A percentile compares a stretch with the other conserved stretches of the same genome.
Evolutionary conservation across 2,113 vertebrate species (phyloP).

Genomic region (Thamnophis sirtalis): DNA sequence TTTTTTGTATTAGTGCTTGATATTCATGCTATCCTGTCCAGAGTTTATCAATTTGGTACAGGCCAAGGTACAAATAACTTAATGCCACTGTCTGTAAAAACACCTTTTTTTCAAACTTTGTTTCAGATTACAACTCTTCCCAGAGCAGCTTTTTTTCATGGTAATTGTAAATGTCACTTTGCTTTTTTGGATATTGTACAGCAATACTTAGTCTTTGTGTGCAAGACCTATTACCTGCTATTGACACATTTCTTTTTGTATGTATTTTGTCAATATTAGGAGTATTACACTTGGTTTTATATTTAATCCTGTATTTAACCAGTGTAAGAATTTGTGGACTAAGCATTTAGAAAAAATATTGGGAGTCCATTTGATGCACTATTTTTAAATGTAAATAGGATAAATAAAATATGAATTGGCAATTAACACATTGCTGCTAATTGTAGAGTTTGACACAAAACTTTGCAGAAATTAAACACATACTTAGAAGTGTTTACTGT

Average conservation of each 20-base stretch:
- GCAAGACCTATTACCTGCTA: not conserved
- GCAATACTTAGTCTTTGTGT: not conserved
- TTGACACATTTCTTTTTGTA: not conserved
- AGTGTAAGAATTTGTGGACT: not conserved
- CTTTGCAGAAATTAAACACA: constrained; percentile 29
- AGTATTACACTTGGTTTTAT: not conserved
- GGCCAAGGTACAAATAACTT: not conserved
- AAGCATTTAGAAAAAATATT: constrained; percentile 1
- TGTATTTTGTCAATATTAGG: not conserved
- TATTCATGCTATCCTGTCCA: not conserved
- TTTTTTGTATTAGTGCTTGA: not conserved
- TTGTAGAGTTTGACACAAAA: not conserved
- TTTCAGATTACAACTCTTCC: not conserved
- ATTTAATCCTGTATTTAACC: not conserved
- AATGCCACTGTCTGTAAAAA: not conserved
- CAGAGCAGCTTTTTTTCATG: not conserved
- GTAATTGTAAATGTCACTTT: not conserved
- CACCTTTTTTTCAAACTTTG: not conserved
- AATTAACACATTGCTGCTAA: constrained; percentile 21
- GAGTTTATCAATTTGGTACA: not conserved
- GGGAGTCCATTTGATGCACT: constrained; percentile 11
- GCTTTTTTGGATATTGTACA: not conserved
- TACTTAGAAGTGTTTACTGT: not conserved
- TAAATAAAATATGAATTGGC: constrained; percentile 30
- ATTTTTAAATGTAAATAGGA: constrained; percentile 27